Percentiles rank a stretch among this genome's conserved stretches.
phyloP scores from a whole-genome alignment of 1,140 invertebrate species.

The Chironomus tepperi region DNA sequence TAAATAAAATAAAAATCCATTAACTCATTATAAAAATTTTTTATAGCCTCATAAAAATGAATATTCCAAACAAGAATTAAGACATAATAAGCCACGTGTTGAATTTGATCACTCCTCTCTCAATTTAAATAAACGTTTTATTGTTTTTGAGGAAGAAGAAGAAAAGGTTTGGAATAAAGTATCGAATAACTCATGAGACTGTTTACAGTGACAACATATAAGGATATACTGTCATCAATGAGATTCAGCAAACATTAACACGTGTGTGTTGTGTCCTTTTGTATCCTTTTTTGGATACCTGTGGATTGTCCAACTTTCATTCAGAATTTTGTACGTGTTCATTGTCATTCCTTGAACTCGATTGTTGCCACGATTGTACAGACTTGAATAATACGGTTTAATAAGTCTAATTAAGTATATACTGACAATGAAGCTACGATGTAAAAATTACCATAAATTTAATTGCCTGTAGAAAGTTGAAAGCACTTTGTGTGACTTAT shows the following conservation, averaged over 20 bases:
- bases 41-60: too few species aligned
- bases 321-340: neutral
- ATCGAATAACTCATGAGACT: neutral
- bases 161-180: neutral
- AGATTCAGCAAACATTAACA: neutral
- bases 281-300: too few species aligned
- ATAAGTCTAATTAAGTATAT: neutral
- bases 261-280: neutral
- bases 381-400: too few species aligned
- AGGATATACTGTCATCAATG: neutral
- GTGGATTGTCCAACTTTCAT: neutral
- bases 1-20: too few species aligned
- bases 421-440: neutral
- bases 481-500: conserved; percentile 6
- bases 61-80: too few species aligned
- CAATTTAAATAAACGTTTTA: neutral
- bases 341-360: neutral
- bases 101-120: neutral
- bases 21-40: too few species aligned
- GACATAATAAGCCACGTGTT: neutral
- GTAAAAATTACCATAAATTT: conserved; percentile 9
- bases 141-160: neutral
- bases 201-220: neutral
- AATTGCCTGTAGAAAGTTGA: conserved; percentile 10
- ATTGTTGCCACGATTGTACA: neutral